Conservation (phyloP, 1,140 invertebrate species). For the Drosophila pachea region DNA sequence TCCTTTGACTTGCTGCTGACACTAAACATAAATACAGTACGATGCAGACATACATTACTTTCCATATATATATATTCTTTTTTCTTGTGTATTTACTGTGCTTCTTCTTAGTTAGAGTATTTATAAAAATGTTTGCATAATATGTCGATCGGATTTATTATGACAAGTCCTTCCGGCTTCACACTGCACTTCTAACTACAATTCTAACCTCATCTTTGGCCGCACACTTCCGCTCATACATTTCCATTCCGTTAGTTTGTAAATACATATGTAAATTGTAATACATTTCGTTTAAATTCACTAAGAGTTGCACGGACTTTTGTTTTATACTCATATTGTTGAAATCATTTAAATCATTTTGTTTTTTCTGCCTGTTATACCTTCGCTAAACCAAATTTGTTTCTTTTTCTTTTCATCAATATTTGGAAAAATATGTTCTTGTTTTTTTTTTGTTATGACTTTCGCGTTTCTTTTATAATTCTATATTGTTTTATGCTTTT, state of each 20-base stretch:
- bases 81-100: conserved; percentile 13
- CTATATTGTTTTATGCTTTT: conserved; percentile 51
- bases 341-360: conserved; percentile 23
- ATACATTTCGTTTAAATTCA: conserved; percentile 66
- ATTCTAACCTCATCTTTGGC: conserved; percentile 70
- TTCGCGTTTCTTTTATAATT: conserved; percentile 48
- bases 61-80: conserved; percentile 7
- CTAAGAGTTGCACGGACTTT: conserved; percentile 73
- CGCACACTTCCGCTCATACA: conserved; percentile 43
- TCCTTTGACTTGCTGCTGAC: conserved; percentile 53
- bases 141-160: conserved; percentile 21
- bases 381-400: conserved; percentile 65
- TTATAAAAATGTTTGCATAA: conserved; percentile 48
- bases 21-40: conserved; percentile 69
- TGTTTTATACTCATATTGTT: background rate
- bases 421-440: conserved; percentile 60
- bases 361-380: conserved; percentile 48
- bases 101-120: conserved; percentile 41
- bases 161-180: conserved; percentile 21
- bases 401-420: conserved; percentile 30
- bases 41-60: conserved; percentile 57
- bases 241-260: conserved; percentile 43
- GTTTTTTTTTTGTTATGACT: conserved; percentile 48
- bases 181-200: conserved; percentile 58
- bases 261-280: conserved; percentile 59